phyloP scores from a whole-genome alignment of 2,113 vertebrate species.

The Poeciliopsis turrubarensis region DNA sequence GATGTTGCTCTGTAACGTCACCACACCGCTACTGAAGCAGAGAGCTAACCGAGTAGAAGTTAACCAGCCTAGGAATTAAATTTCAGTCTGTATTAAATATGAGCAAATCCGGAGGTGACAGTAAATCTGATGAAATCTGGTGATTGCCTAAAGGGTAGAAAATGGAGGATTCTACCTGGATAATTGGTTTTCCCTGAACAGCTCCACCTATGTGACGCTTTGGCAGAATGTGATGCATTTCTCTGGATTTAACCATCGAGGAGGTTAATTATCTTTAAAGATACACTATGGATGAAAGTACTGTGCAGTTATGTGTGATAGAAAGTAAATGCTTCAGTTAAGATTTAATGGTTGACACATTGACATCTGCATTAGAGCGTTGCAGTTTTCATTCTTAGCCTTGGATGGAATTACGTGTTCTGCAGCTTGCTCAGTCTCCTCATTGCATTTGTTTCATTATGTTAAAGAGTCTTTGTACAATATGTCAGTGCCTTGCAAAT shows the following conservation, averaged over 20 bases:
- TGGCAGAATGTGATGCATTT: not conserved
- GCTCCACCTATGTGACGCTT: not conserved
- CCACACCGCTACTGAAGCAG: slow-evolving; percentile 8
- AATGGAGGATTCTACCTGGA: slow-evolving; percentile 1
- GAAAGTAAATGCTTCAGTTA: not conserved
- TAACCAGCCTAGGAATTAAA: not conserved
- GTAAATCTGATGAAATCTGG: slow-evolving; percentile 10
- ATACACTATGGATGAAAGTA: not conserved
- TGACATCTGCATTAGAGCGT: not conserved
- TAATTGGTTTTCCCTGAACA: not conserved
- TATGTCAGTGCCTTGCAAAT: not conserved
- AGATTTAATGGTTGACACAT: not conserved
- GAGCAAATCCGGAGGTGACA: not conserved
- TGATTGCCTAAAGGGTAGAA: not conserved
- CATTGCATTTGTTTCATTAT: not conserved
- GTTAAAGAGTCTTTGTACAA: not conserved
- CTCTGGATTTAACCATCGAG: not conserved
- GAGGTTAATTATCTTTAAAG: not conserved
- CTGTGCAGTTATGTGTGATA: not conserved
- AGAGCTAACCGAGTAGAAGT: slow-evolving; percentile 7
- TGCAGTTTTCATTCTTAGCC: not conserved
- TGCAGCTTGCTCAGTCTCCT: not conserved
- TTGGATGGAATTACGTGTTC: not conserved
- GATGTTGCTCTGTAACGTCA: slow-evolving; percentile 12
- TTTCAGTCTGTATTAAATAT: slow-evolving; percentile 3